These are phyloP conservation scores for Drosophila imparisetae DNA, from an alignment of 2,888 invertebrate genomes.

Conservation along the genomic window DNA sequence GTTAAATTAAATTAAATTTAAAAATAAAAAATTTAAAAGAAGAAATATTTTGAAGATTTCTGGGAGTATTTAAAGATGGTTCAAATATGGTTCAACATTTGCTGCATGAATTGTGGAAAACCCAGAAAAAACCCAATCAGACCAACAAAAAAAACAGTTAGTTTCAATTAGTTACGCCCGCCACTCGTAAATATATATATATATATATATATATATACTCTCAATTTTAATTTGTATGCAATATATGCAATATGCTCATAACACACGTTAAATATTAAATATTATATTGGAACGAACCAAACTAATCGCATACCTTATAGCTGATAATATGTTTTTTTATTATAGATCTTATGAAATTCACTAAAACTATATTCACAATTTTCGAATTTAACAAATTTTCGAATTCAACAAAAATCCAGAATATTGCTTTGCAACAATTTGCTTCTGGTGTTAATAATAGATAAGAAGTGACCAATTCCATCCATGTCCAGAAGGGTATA, in stretches of 20 bases:
- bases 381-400: neutral
- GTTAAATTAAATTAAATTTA: too few species aligned
- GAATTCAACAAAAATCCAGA: neutral
- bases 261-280: neutral
- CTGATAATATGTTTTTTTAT: neutral
- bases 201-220: neutral
- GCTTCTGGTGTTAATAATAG: neutral
- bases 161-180: too few species aligned
- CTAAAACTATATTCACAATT: neutral
- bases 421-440: too few species aligned
- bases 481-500: neutral
- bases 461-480: neutral
- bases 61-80: too few species aligned
- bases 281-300: neutral
- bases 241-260: neutral
- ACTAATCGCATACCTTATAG: neutral
- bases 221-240: neutral
- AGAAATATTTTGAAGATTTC: too few species aligned
- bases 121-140: too few species aligned
- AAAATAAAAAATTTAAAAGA: too few species aligned
- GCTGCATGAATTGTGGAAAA: too few species aligned
- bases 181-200: too few species aligned
- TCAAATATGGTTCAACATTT: too few species aligned
- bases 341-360: neutral
- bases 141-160: too few species aligned